Conservation (phyloP, 2,113 vertebrate species). For the Corydoras maculifer region DNA sequence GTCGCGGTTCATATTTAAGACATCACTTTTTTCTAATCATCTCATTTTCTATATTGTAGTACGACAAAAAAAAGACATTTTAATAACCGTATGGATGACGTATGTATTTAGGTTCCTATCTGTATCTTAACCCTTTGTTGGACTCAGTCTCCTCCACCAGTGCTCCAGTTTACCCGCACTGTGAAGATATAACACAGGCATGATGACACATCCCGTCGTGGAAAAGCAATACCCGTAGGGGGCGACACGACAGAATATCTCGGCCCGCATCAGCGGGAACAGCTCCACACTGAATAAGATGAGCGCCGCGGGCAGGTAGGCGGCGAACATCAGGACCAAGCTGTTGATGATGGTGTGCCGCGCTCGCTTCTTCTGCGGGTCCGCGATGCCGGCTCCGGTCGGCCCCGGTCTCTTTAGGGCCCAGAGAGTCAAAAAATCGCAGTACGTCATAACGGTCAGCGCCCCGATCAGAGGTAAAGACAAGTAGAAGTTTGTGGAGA, state of each 20-base stretch:
- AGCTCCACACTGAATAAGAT: not conserved
- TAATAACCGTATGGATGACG: no score
- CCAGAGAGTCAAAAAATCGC: slow-evolving; percentile 11
- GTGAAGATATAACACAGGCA: slow-evolving; percentile 27
- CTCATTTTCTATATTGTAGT: no score
- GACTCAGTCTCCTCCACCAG: not conserved
- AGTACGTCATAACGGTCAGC: slow-evolving; percentile 26
- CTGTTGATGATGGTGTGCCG: slow-evolving; percentile 21
- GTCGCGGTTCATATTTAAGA: no score
- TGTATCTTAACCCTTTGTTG: not conserved
- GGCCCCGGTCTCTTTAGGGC: slow-evolving; percentile 23
- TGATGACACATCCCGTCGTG: slow-evolving; percentile 17
- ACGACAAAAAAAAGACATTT: no score
- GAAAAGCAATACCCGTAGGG: not conserved
- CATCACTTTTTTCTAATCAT: no score
- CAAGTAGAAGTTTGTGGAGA: not conserved
- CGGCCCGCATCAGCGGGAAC: not conserved
- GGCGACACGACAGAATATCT: not conserved
- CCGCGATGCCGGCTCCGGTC: not conserved
- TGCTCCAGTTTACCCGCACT: slow-evolving; percentile 7
- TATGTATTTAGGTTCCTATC: not conserved
- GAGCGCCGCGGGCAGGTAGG: slow-evolving; percentile 16
- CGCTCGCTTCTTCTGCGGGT: slow-evolving; percentile 37
- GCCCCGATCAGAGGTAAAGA: slow-evolving; percentile 1
- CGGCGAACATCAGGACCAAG: slow-evolving; percentile 18